Evolutionary conservation across 1,140 invertebrate genomes (phyloP).

Genomic region (Hydropsyche tenuis): DNA sequence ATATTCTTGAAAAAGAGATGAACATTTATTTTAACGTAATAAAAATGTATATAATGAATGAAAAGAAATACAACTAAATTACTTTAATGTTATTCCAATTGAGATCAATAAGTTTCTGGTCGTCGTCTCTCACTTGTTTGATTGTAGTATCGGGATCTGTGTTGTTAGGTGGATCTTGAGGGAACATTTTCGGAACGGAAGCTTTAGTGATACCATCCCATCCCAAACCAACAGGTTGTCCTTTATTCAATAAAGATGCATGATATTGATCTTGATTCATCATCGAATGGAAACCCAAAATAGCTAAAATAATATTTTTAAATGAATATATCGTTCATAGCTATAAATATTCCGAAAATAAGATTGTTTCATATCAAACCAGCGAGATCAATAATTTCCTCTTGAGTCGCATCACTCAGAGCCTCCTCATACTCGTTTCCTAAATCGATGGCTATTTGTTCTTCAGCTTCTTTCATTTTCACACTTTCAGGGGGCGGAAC

Average conservation of each 20-base stretch:
- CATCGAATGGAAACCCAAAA: slow-evolving; percentile 99
- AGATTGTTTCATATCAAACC: slow-evolving; percentile 66
- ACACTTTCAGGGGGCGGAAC: slow-evolving; percentile 81
- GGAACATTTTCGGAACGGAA: slow-evolving; percentile 87
- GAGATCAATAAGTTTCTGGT: slow-evolving; percentile 83
- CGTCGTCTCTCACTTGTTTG: slow-evolving; percentile 86
- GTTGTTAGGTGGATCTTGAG: slow-evolving; percentile 91
- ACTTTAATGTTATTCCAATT: slow-evolving; percentile 99
- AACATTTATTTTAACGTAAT: not conserved
- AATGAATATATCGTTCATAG: not conserved
- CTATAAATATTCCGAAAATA: not conserved
- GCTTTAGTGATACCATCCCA: slow-evolving; percentile 96
- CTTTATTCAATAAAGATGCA: slow-evolving; percentile 91
- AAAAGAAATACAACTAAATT: slow-evolving; percentile 35
- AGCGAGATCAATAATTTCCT: slow-evolving; percentile 98
- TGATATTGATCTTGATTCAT: slow-evolving; percentile 99
- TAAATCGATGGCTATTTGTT: slow-evolving; percentile 90
- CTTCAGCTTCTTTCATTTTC: slow-evolving; percentile 82
- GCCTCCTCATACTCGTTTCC: slow-evolving; percentile 96
- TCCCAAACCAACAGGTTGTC: slow-evolving; percentile 83
- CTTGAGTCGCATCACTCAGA: slow-evolving; percentile 88
- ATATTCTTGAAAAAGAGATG: slow-evolving; percentile 79
- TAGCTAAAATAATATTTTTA: slow-evolving; percentile 71
- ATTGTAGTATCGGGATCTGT: slow-evolving; percentile 93
- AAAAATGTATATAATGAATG: not conserved